Base-by-base conservation (phyloP, 1,140 invertebrate genomes). In the Zeugodacus cucurbitae region DNA sequence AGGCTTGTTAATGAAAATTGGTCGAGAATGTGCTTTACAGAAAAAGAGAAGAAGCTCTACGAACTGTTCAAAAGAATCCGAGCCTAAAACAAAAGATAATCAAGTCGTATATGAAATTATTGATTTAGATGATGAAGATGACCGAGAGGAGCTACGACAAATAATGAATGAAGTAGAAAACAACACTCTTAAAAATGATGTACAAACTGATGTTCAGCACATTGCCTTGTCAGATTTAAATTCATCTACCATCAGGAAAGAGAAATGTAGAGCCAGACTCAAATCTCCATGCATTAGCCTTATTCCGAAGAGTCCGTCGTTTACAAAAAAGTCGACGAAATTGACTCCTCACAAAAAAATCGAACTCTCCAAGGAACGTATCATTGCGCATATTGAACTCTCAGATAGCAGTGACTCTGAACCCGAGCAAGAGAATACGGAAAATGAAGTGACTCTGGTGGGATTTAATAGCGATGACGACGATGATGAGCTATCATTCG, bases 341-440 rank as follows among this genome's bases (percentile, higher is more conserved):
- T 1, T 34, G 17, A 20, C 54, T n/a, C 32, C 48, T 14, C 86
- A 29, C 20, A 26, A 48, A 5, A 48, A 58, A 57, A 86, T 48
- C 26, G 87, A 88, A 10, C 37, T 78, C 17, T 57, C 70, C 6
- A 88, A 90, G 7, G 78, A 88, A 34, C 88, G 89, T 22, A 90
- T 93, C 74, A 91, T 93, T 48, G 92, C 92, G 1, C 82, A 90
- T 59, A 93, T 93, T 29, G 91, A 93, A 67, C 82, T 93, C 0
- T 89, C 90, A 29, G 92, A 93, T 44, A 93, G 91, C 41, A 91
- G 90, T 29, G 90, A 92, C 7, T 74, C 86, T 17, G 90, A 91
- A 34, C n/a, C 48, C 0, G 89, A 89, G 8, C 22, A 87, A 11
- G 14, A 74, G 10, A 62, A 2, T 37, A 6, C 37, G 32, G 11